Percentiles rank a stretch among this genome's conserved stretches.
These are phyloP conservation scores for Pica pica DNA, from an alignment of 2,113 vertebrate genomes.

Conservation along the genomic window DNA sequence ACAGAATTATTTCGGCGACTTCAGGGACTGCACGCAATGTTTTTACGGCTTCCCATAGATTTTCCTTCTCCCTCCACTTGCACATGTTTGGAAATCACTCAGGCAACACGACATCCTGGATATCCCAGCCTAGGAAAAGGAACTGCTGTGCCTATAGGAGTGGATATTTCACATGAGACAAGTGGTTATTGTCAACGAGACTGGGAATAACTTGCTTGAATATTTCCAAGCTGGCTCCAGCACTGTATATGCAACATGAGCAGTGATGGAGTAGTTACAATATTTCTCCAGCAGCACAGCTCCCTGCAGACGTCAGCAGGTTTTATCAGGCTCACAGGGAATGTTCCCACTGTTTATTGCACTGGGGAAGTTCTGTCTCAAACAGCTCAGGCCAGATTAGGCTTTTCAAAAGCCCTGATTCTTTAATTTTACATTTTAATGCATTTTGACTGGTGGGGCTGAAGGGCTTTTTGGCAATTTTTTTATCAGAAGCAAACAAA, in stretches of 20 bases:
- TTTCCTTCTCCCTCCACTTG: not conserved
- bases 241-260: not conserved
- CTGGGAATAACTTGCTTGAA: not conserved
- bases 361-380: not conserved
- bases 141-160: not conserved
- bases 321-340: slow-evolving; percentile 6
- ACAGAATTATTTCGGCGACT: not conserved
- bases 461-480: not conserved
- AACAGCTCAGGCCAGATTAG: not conserved
- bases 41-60: slow-evolving; percentile 7
- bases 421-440: not conserved
- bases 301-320: slow-evolving; percentile 16
- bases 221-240: not conserved
- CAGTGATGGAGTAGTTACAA: not conserved
- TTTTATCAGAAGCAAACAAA: not conserved
- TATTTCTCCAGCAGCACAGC: not conserved
- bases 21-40: not conserved
- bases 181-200: slow-evolving; percentile 13
- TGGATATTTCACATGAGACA: slow-evolving; percentile 8
- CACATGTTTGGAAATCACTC: not conserved
- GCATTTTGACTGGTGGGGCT: not conserved
- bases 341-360: not conserved
- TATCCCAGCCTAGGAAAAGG: not conserved
- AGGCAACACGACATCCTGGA: not conserved
- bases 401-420: not conserved